These are phyloP conservation scores for Salminus brasiliensis DNA, from an alignment of 2,113 vertebrate genomes.

Conservation along the genomic window DNA sequence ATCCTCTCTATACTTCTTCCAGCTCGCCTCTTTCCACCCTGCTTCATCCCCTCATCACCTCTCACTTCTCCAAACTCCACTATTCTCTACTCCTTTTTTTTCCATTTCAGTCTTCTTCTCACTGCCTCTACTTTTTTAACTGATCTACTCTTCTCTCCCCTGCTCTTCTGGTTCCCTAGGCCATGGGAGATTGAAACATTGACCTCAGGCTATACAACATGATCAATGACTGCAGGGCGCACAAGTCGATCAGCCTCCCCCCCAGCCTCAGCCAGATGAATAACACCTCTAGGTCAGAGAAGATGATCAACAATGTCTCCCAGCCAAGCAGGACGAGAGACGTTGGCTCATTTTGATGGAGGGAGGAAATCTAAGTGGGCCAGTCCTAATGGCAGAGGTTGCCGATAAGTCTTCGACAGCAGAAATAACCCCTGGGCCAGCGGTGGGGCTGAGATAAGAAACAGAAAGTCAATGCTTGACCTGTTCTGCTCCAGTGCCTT, in stretches of 20 bases:
- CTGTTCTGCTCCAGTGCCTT: neutral
- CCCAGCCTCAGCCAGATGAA: conserved; percentile 10
- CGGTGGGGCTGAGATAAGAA: conserved; percentile 7
- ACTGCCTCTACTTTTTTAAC: neutral
- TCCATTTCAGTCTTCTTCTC: neutral
- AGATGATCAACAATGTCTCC: conserved; percentile 28
- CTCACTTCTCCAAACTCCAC: neutral
- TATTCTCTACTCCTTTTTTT: neutral
- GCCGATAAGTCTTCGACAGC: conserved; percentile 10
- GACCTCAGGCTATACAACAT: conserved; percentile 19
- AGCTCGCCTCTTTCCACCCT: neutral
- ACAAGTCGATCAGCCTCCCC: conserved; percentile 6
- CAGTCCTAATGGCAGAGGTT: neutral
- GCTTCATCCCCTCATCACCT: neutral
- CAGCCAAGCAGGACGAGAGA: neutral
- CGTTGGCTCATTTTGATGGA: conserved; percentile 5
- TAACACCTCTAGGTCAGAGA: conserved; percentile 1
- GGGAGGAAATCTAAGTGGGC: neutral
- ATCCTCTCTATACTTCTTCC: neutral
- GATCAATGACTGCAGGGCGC: neutral
- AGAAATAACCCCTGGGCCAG: conserved; percentile 8
- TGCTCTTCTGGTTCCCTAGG: neutral
- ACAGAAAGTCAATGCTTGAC: neutral
- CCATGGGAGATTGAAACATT: conserved; percentile 3
- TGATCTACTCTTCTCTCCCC: conserved; percentile 7